A percentile compares a stretch with the other conserved stretches of the same genome.
Evolutionary conservation across 2,888 invertebrate genomes (phyloP).

Genomic region (Augochlorella aurata): DNA sequence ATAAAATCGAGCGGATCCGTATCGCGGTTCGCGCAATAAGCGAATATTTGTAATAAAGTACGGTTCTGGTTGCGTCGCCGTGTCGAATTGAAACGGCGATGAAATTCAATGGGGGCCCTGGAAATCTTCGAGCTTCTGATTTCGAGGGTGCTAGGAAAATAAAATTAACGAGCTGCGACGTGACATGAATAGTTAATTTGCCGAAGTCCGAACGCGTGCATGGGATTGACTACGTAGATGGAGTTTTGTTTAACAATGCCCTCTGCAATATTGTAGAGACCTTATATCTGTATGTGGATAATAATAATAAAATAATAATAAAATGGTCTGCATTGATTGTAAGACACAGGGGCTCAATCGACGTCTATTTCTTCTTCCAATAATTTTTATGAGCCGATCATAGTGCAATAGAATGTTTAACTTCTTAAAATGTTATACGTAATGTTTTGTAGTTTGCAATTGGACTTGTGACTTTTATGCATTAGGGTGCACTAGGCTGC

Average conservation of each 20-base stretch:
- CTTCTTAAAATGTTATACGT: no score
- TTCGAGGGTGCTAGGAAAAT: neutral
- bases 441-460: no score
- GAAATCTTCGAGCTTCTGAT: neutral
- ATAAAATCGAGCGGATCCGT: slow-evolving; percentile 29
- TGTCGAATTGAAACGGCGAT: slow-evolving; percentile 1
- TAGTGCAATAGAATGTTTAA: no score
- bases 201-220: neutral
- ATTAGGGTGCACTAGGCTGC: no score
- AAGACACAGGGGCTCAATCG: no score
- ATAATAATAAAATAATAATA: no score
- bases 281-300: neutral
- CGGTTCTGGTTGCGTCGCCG: neutral
- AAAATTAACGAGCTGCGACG: neutral
- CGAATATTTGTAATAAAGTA: slow-evolving; percentile 20
- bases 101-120: neutral
- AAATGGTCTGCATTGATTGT: no score
- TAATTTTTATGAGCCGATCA: no score
- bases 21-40: slow-evolving; percentile 26
- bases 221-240: no score
- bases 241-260: neutral
- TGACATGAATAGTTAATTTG: neutral
- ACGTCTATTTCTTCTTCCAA: no score
- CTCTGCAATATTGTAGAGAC: neutral
- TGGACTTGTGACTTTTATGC: no score